Percentiles rank a stretch among this genome's conserved stretches.
Evolutionary conservation across 2,797 vertebrate genomes (phyloP).

Genomic region (Platyrinchus mystaceus): DNA sequence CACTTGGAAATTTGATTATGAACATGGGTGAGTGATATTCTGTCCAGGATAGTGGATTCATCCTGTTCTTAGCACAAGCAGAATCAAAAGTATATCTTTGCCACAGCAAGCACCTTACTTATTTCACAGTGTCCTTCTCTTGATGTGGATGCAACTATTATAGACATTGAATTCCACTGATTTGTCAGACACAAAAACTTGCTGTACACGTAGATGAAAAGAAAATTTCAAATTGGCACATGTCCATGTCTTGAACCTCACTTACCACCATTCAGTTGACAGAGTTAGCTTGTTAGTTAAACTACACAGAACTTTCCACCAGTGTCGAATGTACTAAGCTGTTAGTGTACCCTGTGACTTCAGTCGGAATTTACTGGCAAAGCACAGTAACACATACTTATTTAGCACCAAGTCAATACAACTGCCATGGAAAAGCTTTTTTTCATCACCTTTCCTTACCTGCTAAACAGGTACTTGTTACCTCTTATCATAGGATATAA

Average conservation of each 20-base stretch:
- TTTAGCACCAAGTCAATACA: background rate
- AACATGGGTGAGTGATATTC: background rate
- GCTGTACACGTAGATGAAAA: background rate
- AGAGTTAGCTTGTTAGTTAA: slow-evolving; percentile 33
- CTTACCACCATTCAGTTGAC: background rate
- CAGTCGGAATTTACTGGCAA: slow-evolving; percentile 30
- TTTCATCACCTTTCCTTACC: background rate
- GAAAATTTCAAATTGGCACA: background rate
- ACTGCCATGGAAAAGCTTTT: background rate
- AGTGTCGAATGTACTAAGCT: background rate
- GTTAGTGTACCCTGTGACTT: background rate
- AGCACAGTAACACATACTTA: background rate
- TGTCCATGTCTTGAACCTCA: background rate
- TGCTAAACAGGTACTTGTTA: background rate
- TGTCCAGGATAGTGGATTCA: background rate
- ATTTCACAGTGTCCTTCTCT: background rate
- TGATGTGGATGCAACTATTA: background rate
- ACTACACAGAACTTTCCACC: slow-evolving; percentile 13
- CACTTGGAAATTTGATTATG: background rate
- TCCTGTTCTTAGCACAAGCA: background rate
- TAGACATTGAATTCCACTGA: background rate
- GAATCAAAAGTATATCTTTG: background rate
- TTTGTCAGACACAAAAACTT: background rate
- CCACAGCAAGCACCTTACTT: background rate
- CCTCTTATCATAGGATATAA: background rate